These are phyloP conservation scores for Lutjanus argentimaculatus DNA, from an alignment of 2,797 vertebrate genomes.

Conservation along the genomic window DNA sequence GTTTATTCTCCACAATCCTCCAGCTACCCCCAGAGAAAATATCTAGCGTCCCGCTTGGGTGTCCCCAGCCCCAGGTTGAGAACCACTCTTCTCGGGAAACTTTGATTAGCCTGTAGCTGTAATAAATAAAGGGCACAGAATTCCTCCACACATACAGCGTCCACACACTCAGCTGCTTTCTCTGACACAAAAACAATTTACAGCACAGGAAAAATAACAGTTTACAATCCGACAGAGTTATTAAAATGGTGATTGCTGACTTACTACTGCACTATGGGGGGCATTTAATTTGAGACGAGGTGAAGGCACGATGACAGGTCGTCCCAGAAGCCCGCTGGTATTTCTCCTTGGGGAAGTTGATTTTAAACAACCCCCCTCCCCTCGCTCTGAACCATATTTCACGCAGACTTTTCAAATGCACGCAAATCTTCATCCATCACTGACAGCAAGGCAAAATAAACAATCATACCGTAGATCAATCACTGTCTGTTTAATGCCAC, in stretches of 20 bases:
- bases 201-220: slow-evolving; percentile 26
- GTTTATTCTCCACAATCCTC: too few relatives aligned
- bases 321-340: slow-evolving; percentile 52
- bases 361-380: slow-evolving; percentile 40
- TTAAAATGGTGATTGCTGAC: slow-evolving; percentile 58
- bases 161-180: background rate
- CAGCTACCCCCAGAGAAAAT: too few relatives aligned
- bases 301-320: slow-evolving; percentile 55
- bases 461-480: slow-evolving; percentile 84
- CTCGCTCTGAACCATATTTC: slow-evolving; percentile 60
- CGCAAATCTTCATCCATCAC: slow-evolving; percentile 82
- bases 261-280: slow-evolving; percentile 33
- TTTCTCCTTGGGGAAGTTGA: slow-evolving; percentile 63
- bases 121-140: background rate
- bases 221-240: slow-evolving; percentile 44
- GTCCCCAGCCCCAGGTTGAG: too few relatives aligned
- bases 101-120: slow-evolving; percentile 24
- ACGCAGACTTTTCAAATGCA: slow-evolving; percentile 64
- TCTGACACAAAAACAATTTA: slow-evolving; percentile 27
- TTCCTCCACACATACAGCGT: background rate
- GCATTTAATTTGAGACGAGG: slow-evolving; percentile 62
- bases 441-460: slow-evolving; percentile 82
- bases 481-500: slow-evolving; percentile 83
- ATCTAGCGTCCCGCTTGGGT: too few relatives aligned
- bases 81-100: background rate